These are phyloP conservation scores for Gymnopithys bicolor DNA, from an alignment of 2,797 vertebrate species.

Conservation along the genomic window DNA sequence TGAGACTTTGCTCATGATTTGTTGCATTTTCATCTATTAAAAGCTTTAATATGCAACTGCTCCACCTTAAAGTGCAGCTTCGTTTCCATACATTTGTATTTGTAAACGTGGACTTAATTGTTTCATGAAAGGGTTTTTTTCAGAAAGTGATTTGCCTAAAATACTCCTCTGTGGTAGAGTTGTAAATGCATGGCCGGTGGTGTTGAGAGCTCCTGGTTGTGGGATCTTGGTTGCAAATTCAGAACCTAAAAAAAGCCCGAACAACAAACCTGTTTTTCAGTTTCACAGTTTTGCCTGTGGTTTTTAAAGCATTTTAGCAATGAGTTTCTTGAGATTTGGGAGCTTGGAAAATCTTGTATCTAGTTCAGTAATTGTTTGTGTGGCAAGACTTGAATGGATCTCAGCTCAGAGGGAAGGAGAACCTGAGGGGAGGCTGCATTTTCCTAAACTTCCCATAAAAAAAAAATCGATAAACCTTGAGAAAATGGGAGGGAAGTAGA, in stretches of 20 bases:
- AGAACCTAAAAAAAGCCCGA: neutral
- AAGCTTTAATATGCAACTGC: neutral
- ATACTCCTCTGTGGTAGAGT: neutral
- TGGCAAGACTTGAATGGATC: neutral
- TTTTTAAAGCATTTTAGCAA: neutral
- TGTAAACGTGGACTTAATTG: neutral
- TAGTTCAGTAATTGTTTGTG: neutral
- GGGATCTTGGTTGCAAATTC: neutral
- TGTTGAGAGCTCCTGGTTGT: neutral
- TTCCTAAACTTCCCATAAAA: neutral
- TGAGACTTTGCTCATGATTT: neutral
- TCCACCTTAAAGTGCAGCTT: neutral
- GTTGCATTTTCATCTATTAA: neutral
- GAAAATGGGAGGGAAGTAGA: neutral
- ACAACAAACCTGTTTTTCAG: neutral
- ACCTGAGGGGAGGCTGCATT: neutral
- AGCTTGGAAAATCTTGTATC: neutral
- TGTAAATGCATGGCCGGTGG: neutral
- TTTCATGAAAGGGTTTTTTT: neutral
- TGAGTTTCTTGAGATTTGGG: neutral
- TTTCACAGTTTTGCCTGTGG: neutral
- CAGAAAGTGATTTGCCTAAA: neutral
- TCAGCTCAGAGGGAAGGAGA: neutral
- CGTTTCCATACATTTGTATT: neutral
- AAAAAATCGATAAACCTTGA: neutral